A percentile compares a stretch with the other conserved stretches of the same genome.
Evolutionary conservation across 2,888 invertebrate genomes (phyloP).

Genomic region (Loripinus fragilis): DNA sequence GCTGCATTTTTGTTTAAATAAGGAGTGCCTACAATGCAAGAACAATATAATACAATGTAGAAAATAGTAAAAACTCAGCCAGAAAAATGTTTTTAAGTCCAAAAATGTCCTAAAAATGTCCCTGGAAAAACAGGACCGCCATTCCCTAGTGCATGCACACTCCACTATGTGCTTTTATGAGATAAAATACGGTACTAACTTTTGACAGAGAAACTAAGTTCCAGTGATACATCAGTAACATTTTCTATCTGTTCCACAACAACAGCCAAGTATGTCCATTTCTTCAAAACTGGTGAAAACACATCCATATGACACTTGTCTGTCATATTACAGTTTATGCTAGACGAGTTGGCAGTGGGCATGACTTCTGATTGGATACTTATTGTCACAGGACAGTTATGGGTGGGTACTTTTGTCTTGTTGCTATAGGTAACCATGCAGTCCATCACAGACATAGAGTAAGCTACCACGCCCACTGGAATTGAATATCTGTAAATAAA

Average conservation of each 20-base stretch:
- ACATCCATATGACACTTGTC: slow-evolving; percentile 25
- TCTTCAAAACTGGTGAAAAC: slow-evolving; percentile 48
- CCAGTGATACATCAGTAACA: slow-evolving; percentile 44
- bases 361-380: slow-evolving; percentile 40
- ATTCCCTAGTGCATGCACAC: too few species aligned
- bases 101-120: too few species aligned
- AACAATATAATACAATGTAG: too few species aligned
- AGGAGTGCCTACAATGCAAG: too few species aligned
- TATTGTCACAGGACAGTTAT: slow-evolving; percentile 60
- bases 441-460: slow-evolving; percentile 16
- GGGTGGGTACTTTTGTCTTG: neutral
- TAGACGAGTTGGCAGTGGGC: neutral
- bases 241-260: slow-evolving; percentile 30
- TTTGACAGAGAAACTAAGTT: slow-evolving; percentile 44
- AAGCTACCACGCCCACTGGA: slow-evolving; percentile 29
- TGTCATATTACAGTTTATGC: neutral
- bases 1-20: too few species aligned
- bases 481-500: slow-evolving; percentile 32
- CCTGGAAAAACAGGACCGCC: too few species aligned
- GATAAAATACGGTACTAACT: too few species aligned
- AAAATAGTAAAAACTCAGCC: too few species aligned
- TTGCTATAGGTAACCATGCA: neutral
- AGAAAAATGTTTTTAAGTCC: too few species aligned
- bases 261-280: slow-evolving; percentile 54
- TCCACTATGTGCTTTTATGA: too few species aligned